Evolutionary conservation across 2,113 vertebrate genomes (phyloP).

Genomic region (Origma solitaria): DNA sequence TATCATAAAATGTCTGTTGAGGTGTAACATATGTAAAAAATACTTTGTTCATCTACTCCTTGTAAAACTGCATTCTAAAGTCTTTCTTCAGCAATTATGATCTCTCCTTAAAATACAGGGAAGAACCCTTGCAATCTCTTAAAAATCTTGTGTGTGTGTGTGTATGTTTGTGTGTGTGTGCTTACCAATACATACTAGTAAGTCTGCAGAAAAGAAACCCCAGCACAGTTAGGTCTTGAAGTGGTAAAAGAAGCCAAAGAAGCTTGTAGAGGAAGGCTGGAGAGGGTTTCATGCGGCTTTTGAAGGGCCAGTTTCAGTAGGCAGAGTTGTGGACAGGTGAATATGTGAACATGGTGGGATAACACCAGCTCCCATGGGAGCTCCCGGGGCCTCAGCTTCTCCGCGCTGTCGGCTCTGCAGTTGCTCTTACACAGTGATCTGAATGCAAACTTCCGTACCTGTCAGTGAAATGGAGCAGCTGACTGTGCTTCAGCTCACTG

Average conservation of each 20-base stretch:
- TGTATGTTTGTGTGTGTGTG: not conserved
- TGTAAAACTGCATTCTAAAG: not conserved
- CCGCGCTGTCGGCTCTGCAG: not conserved
- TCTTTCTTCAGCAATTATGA: not conserved
- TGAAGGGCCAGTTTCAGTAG: not conserved
- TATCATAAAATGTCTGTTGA: not conserved
- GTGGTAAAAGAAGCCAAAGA: not conserved
- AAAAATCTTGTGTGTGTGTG: not conserved
- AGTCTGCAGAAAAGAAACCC: not conserved
- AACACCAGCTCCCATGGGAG: rapidly evolving
- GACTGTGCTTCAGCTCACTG: not conserved
- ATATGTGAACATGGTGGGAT: not conserved
- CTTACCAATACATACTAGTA: rapidly evolving
- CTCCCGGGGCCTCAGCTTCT: rapidly evolving
- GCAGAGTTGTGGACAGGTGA: not conserved
- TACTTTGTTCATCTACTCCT: not conserved
- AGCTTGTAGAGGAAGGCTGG: not conserved
- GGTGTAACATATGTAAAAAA: not conserved
- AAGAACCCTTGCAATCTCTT: not conserved
- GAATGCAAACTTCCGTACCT: rapidly evolving
- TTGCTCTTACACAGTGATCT: not conserved
- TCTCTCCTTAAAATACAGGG: not conserved
- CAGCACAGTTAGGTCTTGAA: not conserved
- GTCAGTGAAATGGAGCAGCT: not conserved
- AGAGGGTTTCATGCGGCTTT: not conserved